Percentiles rank a stretch among this genome's conserved stretches.
Conservation (phyloP, 1,140 invertebrate species). For the Bombus haemorrhoidalis region DNA sequence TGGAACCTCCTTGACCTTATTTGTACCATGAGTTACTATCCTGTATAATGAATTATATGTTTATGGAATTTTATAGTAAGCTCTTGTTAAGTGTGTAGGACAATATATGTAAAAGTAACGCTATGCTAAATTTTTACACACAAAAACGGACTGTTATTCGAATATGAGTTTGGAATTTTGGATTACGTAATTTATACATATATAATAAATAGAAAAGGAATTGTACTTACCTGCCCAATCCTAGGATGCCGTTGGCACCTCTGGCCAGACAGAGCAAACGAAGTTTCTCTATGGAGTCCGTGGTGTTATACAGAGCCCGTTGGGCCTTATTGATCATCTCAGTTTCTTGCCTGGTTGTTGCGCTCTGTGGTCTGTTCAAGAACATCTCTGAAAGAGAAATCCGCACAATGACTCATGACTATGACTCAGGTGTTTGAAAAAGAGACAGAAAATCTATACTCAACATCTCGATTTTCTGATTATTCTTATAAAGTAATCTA, state of each 20-base stretch:
- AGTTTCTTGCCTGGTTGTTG: slow-evolving; percentile 89
- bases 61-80: neutral
- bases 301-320: slow-evolving; percentile 83
- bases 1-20: no score
- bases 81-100: neutral
- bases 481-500: neutral
- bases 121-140: neutral
- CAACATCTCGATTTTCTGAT: neutral
- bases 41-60: neutral
- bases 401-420: neutral
- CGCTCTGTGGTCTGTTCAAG: slow-evolving; percentile 88
- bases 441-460: neutral
- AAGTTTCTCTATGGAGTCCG: slow-evolving; percentile 93
- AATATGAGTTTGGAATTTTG: neutral
- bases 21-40: no score
- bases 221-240: slow-evolving; percentile 90
- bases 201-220: neutral
- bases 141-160: neutral
- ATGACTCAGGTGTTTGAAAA: slow-evolving; percentile 37
- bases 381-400: slow-evolving; percentile 81
- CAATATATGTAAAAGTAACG: neutral
- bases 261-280: slow-evolving; percentile 92
- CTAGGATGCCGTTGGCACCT: slow-evolving; percentile 94
- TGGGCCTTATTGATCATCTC: slow-evolving; percentile 91
- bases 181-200: neutral